These are phyloP conservation scores for Shinisaurus crocodilurus DNA, from an alignment of 2,113 vertebrate species.

Conservation along the genomic window DNA sequence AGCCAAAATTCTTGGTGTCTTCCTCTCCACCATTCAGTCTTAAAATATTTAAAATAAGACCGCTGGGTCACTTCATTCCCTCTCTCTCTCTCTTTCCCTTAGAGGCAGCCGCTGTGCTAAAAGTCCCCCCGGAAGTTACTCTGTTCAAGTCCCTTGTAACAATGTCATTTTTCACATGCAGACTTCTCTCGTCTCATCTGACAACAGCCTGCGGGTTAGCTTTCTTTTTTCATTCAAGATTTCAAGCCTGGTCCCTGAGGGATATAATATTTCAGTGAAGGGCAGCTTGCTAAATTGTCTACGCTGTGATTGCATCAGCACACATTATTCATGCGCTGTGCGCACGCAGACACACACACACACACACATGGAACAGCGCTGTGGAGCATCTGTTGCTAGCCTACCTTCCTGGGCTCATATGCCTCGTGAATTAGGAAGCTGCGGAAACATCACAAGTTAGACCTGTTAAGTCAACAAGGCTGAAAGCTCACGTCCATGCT, in stretches of 20 bases:
- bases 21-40: background rate
- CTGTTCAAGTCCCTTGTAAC: background rate
- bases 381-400: constrained; percentile 6
- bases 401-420: background rate
- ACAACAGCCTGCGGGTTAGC: background rate
- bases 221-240: constrained; percentile 10
- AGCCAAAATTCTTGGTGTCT: constrained; percentile 30
- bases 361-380: background rate
- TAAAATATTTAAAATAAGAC: background rate
- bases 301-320: background rate
- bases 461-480: constrained; percentile 4
- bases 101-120: background rate
- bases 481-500: constrained; percentile 5
- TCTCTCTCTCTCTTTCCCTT: background rate
- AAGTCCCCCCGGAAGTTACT: background rate
- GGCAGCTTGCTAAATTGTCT: constrained; percentile 20
- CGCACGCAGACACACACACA: background rate
- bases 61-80: background rate
- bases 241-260: background rate
- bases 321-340: background rate
- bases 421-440: background rate
- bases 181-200: constrained; percentile 7
- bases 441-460: background rate
- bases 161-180: background rate
- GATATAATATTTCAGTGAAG: background rate